These are phyloP conservation scores for Diaperis boleti DNA, from an alignment of 2,888 invertebrate genomes.

Conservation along the genomic window DNA sequence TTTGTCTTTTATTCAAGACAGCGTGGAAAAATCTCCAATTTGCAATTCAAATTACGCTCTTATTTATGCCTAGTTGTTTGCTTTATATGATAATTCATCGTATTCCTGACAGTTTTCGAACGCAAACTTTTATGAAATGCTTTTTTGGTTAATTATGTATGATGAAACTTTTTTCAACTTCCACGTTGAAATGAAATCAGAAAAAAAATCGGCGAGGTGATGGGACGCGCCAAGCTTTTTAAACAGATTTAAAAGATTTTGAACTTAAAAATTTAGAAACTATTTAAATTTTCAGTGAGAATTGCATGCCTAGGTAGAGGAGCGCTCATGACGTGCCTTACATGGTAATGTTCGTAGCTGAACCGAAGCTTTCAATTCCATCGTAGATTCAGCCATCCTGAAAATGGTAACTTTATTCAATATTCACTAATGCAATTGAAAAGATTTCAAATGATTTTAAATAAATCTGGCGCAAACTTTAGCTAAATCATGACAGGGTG, in stretches of 20 bases:
- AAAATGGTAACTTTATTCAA: conserved; percentile 49
- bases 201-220: conserved; percentile 20
- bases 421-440: conserved; percentile 49
- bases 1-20: conserved; percentile 28
- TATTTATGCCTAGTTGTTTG: conserved; percentile 36
- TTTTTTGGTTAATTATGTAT: conserved; percentile 25
- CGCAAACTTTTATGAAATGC: conserved; percentile 9
- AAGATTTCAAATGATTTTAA: conserved; percentile 45
- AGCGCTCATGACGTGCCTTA: conserved; percentile 45
- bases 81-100: conserved; percentile 36
- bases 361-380: conserved; percentile 44
- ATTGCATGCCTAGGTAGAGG: conserved; percentile 41
- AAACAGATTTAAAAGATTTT: conserved; percentile 41
- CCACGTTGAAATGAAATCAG: not conserved
- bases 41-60: conserved; percentile 44
- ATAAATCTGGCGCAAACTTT: conserved; percentile 25
- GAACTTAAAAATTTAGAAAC: conserved; percentile 50
- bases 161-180: conserved; percentile 19
- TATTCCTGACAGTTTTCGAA: conserved; percentile 11
- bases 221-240: conserved; percentile 30
- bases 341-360: conserved; percentile 44
- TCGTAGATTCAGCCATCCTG: conserved; percentile 43
- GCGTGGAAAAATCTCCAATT: conserved; percentile 39
- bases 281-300: conserved; percentile 50
- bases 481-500: conserved; percentile 4